Base-by-base conservation (phyloP, 2,113 vertebrate genomes). In the Cettia cetti region DNA sequence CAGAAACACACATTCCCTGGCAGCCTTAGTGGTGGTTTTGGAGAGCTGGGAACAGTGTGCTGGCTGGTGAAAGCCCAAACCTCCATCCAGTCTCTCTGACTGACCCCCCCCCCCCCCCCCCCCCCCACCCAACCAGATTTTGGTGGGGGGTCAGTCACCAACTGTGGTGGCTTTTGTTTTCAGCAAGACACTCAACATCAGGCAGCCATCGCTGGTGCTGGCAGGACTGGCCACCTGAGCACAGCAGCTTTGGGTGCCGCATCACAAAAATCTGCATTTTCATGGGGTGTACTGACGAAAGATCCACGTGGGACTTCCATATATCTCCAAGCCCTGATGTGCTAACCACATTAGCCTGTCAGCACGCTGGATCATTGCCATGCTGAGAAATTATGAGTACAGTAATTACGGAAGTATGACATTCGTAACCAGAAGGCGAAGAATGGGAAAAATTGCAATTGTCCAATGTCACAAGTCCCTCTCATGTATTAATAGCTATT, bases 131-230 rank as follows among this genome's bases (percentile, higher is more conserved):
- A n/a, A 28, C 11, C 22, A 80, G 11, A 19, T 28, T 69, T 60
- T 69, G 33, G 27, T 54, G 22, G 14, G 17, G 37, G 4, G 3
- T 50, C 35, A 57, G 16, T 31, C 52, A 50, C 71, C 13, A 50
- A 3, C 37, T 33, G 33, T 49, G 37, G 6, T 52, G 40, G 15
- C 22, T 80, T 70, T 84, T 57, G 9, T 53, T 92, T 86, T 59
- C 45, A 42, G 21, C 0, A 7, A 68, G 28, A 40, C 15, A 44
- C 30, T 2, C 0, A 1, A 90, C 86, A 91, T 0, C 0, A 71
- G 86, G 76, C 1, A 2, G 27, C 14, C 0, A 0, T 6, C 0
- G 0, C 42, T 44, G 13, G 11, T 21, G 7, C 18, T 61, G 84
- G 2, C 15, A 50, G 42, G 53, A 47, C 33, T 0, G 0, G 28